phyloP scores from a whole-genome alignment of 2,113 vertebrate genomes.

The Lynx canadensis region DNA sequence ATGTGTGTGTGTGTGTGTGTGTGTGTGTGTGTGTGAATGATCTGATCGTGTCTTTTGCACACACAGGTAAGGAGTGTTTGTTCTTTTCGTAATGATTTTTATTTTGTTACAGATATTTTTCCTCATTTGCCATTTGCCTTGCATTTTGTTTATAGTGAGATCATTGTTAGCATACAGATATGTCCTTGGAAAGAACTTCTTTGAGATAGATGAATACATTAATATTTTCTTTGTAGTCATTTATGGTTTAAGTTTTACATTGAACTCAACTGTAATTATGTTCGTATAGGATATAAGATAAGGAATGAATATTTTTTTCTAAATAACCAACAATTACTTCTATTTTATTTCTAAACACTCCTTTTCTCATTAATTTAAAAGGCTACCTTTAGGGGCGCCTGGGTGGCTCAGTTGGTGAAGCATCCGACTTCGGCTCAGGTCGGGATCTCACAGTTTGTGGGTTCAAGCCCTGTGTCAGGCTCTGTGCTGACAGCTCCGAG shows the following conservation, averaged over 20 bases:
- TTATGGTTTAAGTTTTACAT: not conserved
- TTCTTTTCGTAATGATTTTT: not conserved
- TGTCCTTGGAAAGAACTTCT: not conserved
- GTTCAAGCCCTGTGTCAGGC: too few relatives aligned
- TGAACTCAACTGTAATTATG: not conserved
- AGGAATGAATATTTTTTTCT: not conserved
- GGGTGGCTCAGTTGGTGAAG: too few relatives aligned
- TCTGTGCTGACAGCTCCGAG: too few relatives aligned
- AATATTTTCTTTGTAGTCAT: not conserved
- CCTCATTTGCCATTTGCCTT: not conserved
- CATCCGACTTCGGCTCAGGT: too few relatives aligned
- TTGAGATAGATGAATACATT: not conserved
- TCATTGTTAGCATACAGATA: not conserved
- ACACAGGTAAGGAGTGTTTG: not conserved
- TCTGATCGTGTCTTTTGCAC: not conserved
- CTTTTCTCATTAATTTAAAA: conserved; percentile 14
- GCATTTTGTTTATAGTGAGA: not conserved
- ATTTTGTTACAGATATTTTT: not conserved
- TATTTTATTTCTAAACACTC: not conserved
- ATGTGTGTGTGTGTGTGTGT: not conserved
- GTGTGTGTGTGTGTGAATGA: not conserved
- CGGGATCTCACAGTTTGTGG: too few relatives aligned
- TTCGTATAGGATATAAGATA: not conserved
- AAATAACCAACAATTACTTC: not conserved
- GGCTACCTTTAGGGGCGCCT: not conserved